phyloP scores from a whole-genome alignment of 2,797 vertebrate genomes.

The Fistularia tabacaria region DNA sequence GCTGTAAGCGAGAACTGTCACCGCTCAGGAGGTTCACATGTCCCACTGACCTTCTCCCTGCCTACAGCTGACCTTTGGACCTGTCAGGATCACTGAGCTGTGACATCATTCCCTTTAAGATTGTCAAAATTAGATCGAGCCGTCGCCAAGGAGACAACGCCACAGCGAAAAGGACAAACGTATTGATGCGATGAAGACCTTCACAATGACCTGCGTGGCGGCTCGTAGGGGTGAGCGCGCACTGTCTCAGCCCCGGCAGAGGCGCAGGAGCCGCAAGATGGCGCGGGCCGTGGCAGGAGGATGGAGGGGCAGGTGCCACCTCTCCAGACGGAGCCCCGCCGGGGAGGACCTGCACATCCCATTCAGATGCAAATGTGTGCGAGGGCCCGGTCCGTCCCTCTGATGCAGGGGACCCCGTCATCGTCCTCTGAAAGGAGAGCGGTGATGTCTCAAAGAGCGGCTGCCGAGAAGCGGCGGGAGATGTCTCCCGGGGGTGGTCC shows the following conservation, averaged over 20 bases:
- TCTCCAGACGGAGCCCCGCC: slow-evolving; percentile 4
- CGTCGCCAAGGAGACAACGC: background rate
- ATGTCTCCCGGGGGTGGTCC: too few species aligned
- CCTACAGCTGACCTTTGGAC: slow-evolving; percentile 67
- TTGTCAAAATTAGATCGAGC: slow-evolving; percentile 39
- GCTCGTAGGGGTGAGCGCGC: slow-evolving; percentile 12
- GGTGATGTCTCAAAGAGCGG: too few species aligned
- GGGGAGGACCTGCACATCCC: slow-evolving; percentile 5
- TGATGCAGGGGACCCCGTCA: too few species aligned
- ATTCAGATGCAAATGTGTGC: slow-evolving; percentile 2
- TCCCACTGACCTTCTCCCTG: slow-evolving; percentile 73
- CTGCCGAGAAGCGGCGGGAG: too few species aligned
- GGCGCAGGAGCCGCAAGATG: slow-evolving; percentile 45
- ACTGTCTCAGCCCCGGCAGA: slow-evolving; percentile 30
- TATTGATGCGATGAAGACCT: background rate
- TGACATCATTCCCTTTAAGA: slow-evolving; percentile 49
- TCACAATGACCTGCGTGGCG: background rate
- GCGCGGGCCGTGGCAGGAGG: slow-evolving; percentile 17
- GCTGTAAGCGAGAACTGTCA: slow-evolving; percentile 75
- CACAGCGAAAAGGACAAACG: too few species aligned
- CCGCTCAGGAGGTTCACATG: slow-evolving; percentile 64
- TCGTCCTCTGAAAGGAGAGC: too few species aligned
- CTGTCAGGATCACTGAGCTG: slow-evolving; percentile 35
- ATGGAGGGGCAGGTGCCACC: slow-evolving; percentile 21
- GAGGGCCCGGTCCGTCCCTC: background rate